These are phyloP conservation scores for Meriones psammophilus DNA, from an alignment of 2,797 vertebrate genomes.

Conservation along the genomic window DNA sequence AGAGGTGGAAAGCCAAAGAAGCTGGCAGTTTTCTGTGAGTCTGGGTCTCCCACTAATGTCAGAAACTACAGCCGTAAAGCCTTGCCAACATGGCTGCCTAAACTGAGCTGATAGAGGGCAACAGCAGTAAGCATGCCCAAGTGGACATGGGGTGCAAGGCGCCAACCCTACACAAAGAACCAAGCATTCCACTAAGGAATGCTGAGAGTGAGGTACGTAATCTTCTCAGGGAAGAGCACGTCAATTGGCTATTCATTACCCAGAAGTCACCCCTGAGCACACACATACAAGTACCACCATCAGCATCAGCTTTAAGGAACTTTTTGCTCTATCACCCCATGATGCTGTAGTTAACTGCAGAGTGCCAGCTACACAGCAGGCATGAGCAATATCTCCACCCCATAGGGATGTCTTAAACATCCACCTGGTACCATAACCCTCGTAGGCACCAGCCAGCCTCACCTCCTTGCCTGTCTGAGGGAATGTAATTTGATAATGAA, in stretches of 20 bases:
- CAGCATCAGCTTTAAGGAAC: background rate
- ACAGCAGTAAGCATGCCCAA: background rate
- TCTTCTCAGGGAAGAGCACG: background rate
- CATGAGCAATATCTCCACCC: background rate
- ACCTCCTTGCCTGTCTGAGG: background rate
- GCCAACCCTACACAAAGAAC: background rate
- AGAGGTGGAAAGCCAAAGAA: background rate
- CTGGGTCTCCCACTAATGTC: background rate
- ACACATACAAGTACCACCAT: background rate
- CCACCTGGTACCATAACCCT: rapidly evolving
- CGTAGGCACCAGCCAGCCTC: background rate
- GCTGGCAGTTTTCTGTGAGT: background rate
- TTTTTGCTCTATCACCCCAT: background rate
- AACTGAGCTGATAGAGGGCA: background rate
- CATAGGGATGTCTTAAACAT: background rate
- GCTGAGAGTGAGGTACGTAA: background rate
- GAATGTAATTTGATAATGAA: background rate
- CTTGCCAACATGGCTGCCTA: background rate
- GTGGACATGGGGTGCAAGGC: background rate
- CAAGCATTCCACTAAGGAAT: too few relatives aligned
- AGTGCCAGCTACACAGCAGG: background rate
- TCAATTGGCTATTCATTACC: too few relatives aligned
- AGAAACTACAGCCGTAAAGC: too few relatives aligned
- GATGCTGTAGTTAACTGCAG: background rate
- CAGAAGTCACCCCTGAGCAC: background rate